These are phyloP conservation scores for Pterostichus niger DNA, from an alignment of 2,888 invertebrate genomes.

Conservation along the genomic window DNA sequence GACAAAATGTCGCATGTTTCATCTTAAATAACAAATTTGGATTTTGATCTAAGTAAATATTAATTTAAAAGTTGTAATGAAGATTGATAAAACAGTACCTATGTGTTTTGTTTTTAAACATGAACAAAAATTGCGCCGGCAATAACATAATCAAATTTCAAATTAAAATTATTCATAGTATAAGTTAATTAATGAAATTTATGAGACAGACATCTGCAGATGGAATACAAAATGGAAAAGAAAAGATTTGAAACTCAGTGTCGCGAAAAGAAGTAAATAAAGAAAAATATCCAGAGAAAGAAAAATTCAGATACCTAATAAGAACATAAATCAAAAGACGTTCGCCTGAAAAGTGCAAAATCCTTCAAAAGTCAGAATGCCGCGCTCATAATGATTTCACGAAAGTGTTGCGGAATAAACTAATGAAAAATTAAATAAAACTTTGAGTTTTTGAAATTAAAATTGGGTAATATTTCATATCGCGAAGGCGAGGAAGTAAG, in stretches of 20 bases:
- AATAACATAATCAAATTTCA: background rate
- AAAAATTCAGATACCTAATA: slow-evolving; percentile 38
- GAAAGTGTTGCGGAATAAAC: slow-evolving; percentile 49
- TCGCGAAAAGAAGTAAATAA: slow-evolving; percentile 31
- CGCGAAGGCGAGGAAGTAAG: slow-evolving; percentile 63
- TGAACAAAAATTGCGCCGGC: background rate
- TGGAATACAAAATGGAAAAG: slow-evolving; percentile 13
- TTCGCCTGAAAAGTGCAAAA: slow-evolving; percentile 8
- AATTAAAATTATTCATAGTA: slow-evolving; percentile 4
- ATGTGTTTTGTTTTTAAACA: too few species aligned
- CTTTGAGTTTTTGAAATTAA: slow-evolving; percentile 58
- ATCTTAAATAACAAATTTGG: too few species aligned
- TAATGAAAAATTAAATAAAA: slow-evolving; percentile 57
- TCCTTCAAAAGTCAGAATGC: slow-evolving; percentile 24
- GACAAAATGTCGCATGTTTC: too few species aligned
- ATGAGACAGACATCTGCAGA: slow-evolving; percentile 23
- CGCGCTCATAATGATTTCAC: background rate
- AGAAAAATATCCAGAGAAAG: slow-evolving; percentile 18
- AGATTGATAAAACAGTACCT: too few species aligned
- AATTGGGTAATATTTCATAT: slow-evolving; percentile 63
- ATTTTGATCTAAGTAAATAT: too few species aligned
- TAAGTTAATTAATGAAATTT: slow-evolving; percentile 20
- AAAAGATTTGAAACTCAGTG: slow-evolving; percentile 13
- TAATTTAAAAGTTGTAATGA: too few species aligned
- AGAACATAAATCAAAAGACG: slow-evolving; percentile 29